Evolutionary conservation across 2,113 vertebrate genomes (phyloP).

Genomic region (Sorex araneus): DNA sequence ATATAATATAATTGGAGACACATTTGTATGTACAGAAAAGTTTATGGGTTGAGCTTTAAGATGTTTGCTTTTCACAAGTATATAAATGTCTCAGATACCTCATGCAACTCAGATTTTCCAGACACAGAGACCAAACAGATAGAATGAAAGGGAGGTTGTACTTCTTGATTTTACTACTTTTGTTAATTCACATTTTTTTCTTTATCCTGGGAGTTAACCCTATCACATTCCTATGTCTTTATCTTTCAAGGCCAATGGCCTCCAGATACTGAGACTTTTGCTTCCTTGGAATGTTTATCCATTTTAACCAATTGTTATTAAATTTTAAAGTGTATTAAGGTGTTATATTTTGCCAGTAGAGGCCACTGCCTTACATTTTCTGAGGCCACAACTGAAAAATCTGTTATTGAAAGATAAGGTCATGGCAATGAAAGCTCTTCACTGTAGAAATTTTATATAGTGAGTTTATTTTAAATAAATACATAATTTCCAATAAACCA

Average conservation of each 20-base stretch:
- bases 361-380: slow-evolving; percentile 50
- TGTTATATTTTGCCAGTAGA: slow-evolving; percentile 36
- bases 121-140: not conserved
- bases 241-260: not conserved
- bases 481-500: not conserved
- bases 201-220: not conserved
- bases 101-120: not conserved
- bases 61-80: not conserved
- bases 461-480: slow-evolving; percentile 31
- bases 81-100: not conserved
- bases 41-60: slow-evolving; percentile 15
- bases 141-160: not conserved
- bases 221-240: accelerated
- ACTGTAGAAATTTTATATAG: not conserved
- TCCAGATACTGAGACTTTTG: not conserved
- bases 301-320: not conserved
- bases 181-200: not conserved
- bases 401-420: slow-evolving; percentile 19
- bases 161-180: not conserved
- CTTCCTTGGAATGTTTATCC: not conserved
- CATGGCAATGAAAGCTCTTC: slow-evolving; percentile 8
- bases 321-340: slow-evolving; percentile 30
- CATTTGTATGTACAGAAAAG: not conserved
- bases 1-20: not conserved
- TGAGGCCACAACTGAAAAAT: slow-evolving; percentile 49